phyloP scores from a whole-genome alignment of 1,140 invertebrate species.

The Zaprionus nigranus region DNA sequence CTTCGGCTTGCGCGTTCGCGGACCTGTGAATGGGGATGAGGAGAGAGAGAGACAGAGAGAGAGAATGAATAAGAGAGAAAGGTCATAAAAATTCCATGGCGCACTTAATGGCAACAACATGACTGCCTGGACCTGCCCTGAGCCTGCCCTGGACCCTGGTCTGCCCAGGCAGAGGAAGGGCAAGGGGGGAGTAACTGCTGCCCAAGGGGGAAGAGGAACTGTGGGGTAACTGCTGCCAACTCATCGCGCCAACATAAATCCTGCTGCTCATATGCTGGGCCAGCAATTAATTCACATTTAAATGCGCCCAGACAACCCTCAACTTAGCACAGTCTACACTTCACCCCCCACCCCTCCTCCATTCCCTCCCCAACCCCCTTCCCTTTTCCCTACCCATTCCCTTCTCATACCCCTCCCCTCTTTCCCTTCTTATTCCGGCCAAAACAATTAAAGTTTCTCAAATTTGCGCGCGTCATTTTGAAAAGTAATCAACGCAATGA shows the following conservation, averaged over 20 bases:
- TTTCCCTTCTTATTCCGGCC: background rate
- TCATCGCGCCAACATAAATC: conserved; percentile 75
- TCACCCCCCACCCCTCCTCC: no score
- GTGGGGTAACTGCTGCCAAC: conserved; percentile 35
- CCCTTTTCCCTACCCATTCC: no score
- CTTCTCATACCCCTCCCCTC: background rate
- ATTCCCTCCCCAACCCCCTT: background rate
- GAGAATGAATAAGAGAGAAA: conserved; percentile 10
- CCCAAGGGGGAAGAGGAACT: background rate
- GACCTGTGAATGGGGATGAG: conserved; percentile 88
- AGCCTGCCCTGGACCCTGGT: conserved; percentile 21
- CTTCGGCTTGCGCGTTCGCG: conserved; percentile 93
- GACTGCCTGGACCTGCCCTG: conserved; percentile 47
- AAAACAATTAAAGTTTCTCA: conserved; percentile 80
- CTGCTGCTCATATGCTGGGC: conserved; percentile 66
- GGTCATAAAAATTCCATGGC: conserved; percentile 82
- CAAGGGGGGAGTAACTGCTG: no score
- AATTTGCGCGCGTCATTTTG: conserved; percentile 78
- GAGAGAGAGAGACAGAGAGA: background rate
- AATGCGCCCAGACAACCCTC: conserved; percentile 62
- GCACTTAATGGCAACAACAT: conserved; percentile 73
- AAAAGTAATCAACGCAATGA: conserved; percentile 82
- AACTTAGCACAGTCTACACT: conserved; percentile 17
- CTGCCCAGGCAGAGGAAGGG: conserved; percentile 14
- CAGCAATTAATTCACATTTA: conserved; percentile 82